Conservation (phyloP, 1,140 invertebrate genomes). For the Trichomalopsis sarcophagae region DNA sequence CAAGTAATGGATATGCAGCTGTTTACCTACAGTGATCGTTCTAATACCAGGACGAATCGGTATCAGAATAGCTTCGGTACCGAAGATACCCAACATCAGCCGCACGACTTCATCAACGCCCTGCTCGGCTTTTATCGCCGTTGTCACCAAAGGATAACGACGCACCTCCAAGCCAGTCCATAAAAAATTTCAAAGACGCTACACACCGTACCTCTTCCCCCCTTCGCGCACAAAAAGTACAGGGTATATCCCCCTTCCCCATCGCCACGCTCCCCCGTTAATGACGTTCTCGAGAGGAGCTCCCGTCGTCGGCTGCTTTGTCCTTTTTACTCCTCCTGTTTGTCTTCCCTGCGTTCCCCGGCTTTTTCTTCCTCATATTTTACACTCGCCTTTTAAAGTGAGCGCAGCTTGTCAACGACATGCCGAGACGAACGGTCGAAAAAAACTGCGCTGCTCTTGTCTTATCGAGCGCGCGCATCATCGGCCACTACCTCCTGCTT, state of each 20-base stretch:
- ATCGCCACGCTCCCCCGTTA: conserved; percentile 12
- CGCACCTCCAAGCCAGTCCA: neutral
- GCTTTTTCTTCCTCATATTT: conserved; percentile 29
- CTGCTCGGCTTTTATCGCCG: too few relatives aligned
- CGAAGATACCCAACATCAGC: too few relatives aligned
- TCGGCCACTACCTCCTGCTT: neutral
- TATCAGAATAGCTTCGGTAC: too few relatives aligned
- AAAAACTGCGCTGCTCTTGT: neutral
- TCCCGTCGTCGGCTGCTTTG: neutral
- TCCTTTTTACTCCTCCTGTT: conserved; percentile 21
- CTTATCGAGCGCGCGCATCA: neutral
- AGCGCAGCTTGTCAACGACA: conserved; percentile 21
- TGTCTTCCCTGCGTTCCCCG: neutral
- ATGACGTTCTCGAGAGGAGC: conserved; percentile 38
- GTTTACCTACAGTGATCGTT: too few relatives aligned
- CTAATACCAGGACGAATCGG: too few relatives aligned
- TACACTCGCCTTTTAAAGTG: conserved; percentile 25
- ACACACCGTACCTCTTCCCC: neutral
- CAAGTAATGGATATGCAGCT: too few relatives aligned
- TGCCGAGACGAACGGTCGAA: neutral
- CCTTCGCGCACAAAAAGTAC: neutral
- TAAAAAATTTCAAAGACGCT: conserved; percentile 21
- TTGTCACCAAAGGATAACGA: neutral
- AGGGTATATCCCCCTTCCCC: neutral
- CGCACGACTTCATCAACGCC: too few relatives aligned